Conservation (phyloP, 2,113 vertebrate genomes). For the Athene cunicularia region DNA sequence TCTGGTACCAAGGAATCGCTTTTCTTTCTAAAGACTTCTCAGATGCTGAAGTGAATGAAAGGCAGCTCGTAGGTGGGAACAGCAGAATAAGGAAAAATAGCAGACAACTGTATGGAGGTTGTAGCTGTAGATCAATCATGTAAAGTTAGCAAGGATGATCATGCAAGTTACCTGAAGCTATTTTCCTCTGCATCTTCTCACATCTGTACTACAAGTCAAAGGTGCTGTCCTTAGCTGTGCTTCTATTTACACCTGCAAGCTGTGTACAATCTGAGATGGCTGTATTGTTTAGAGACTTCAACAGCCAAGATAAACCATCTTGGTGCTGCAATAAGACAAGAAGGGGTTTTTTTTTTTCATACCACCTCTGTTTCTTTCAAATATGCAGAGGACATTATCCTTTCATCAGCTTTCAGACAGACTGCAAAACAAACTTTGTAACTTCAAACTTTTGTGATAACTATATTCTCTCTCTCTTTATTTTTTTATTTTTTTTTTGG, state of each 20-base stretch:
- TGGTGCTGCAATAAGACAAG: neutral
- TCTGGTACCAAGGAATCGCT: neutral
- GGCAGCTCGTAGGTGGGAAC: neutral
- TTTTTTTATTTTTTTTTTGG: neutral
- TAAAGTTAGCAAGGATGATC: neutral
- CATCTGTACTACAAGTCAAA: neutral
- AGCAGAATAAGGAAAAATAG: neutral
- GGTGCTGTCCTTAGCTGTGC: neutral
- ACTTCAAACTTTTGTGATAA: neutral
- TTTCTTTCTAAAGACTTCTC: neutral
- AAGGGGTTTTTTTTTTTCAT: neutral
- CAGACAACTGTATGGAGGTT: neutral
- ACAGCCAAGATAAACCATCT: neutral
- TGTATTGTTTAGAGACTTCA: neutral
- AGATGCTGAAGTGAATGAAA: slow-evolving; percentile 12
- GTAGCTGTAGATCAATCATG: neutral
- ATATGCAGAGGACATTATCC: neutral
- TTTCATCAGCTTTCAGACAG: slow-evolving; percentile 30
- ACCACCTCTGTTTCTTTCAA: neutral
- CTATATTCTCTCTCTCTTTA: neutral
- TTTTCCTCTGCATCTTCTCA: neutral
- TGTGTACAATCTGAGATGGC: neutral
- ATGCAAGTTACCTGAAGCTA: neutral
- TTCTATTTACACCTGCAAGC: neutral
- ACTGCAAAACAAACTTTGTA: neutral